A percentile compares a stretch with the other conserved stretches of the same genome.
phyloP scores from a whole-genome alignment of 2,888 invertebrate species.

The Tipula lateralis region DNA sequence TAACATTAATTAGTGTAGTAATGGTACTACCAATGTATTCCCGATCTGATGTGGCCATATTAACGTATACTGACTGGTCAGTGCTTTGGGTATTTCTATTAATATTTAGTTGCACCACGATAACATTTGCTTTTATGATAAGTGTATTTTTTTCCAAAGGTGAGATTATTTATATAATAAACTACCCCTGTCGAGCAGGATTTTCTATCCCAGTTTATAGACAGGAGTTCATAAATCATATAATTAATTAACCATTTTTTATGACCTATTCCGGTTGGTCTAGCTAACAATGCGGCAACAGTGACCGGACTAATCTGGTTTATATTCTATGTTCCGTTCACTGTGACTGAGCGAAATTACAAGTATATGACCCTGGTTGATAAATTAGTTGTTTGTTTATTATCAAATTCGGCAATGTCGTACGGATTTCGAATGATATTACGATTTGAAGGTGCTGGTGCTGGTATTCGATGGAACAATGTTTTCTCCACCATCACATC shows the following conservation, averaged over 20 bases:
- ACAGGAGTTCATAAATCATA: too few relatives aligned
- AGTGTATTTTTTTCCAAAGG: conserved; percentile 71
- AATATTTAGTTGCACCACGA: conserved; percentile 64
- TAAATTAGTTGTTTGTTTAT: conserved; percentile 62
- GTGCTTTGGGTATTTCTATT: conserved; percentile 67
- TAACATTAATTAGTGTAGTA: conserved; percentile 55
- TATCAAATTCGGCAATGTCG: conserved; percentile 75
- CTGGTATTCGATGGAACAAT: conserved; percentile 54
- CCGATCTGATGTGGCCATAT: conserved; percentile 54
- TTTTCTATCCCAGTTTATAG: too few relatives aligned
- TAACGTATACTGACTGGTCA: conserved; percentile 62
- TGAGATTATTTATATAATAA: too few relatives aligned
- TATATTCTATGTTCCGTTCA: conserved; percentile 65
- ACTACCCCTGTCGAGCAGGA: too few relatives aligned
- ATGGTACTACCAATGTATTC: conserved; percentile 58
- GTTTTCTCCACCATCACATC: conserved; percentile 59
- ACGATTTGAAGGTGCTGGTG: conserved; percentile 60
- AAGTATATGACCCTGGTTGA: conserved; percentile 55
- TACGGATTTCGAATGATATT: conserved; percentile 57
- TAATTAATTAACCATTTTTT: too few relatives aligned
- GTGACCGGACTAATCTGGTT: conserved; percentile 75
- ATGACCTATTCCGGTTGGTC: too few relatives aligned
- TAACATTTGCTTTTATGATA: conserved; percentile 73
- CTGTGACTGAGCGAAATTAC: conserved; percentile 63
- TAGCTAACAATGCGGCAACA: conserved; percentile 72